These are phyloP conservation scores for Podarcis lilfordi DNA, from an alignment of 2,797 vertebrate genomes.

Conservation along the genomic window DNA sequence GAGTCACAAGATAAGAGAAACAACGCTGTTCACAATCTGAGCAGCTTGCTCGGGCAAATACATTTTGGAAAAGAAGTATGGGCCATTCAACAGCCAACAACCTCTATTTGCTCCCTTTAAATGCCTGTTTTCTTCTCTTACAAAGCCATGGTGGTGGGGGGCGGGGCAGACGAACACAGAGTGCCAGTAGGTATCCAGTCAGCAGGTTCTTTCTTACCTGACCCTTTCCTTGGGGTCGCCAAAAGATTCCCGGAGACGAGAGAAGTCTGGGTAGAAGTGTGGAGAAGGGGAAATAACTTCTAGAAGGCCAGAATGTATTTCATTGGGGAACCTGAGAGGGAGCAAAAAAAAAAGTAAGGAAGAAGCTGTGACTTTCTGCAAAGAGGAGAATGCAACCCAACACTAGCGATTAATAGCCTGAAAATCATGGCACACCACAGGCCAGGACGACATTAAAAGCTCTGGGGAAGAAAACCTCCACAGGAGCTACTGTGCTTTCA, in stretches of 20 bases:
- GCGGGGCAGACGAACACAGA: neutral
- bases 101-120: fast-evolving
- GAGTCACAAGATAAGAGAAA: neutral
- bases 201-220: constrained; percentile 79
- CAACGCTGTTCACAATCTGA: neutral
- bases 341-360: constrained; percentile 30
- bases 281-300: constrained; percentile 96
- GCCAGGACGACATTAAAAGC: constrained; percentile 20
- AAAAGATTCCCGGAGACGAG: constrained; percentile 92
- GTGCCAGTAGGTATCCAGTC: constrained; percentile 4
- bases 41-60: neutral
- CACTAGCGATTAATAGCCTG: neutral
- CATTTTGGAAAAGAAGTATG: neutral
- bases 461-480: neutral
- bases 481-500: neutral
- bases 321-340: constrained; percentile 86
- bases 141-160: neutral
- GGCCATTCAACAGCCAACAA: neutral
- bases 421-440: neutral
- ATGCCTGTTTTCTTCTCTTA: neutral
- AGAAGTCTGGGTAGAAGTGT: constrained; percentile 98
- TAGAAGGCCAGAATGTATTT: constrained; percentile 94
- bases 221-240: constrained; percentile 97
- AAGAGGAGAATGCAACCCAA: neutral
- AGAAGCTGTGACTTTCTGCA: constrained; percentile 41